Evolutionary conservation across 2,113 vertebrate genomes (phyloP), one percentile per base, ranked within the genome.

Genomic region (Pagrus major): DNA sequence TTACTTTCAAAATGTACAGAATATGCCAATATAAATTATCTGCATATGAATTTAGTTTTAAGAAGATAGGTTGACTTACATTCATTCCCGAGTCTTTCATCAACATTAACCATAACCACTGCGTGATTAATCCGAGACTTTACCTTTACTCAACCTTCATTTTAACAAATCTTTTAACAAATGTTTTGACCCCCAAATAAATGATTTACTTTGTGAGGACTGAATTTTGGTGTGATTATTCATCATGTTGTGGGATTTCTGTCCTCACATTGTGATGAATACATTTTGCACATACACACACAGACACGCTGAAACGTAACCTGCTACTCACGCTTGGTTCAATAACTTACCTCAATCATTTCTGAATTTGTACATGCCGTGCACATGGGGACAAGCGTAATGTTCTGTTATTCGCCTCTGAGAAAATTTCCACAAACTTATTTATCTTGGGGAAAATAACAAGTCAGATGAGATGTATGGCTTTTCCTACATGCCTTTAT

Each of bases 381-480:
- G 37, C 70, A 71, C 65, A 68, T 27, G 25, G 51, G 61, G 63
- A 61, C 61, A 51, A 61, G 27, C 4, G 0, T 63, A 66, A 73
- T 76, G 14, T 47, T 64, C n/a, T 58, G 23, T 1, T 18, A 6
- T 73, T 77, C 0, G 5, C 29, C 16, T 70, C 39, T 4, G 35
- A 74, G 59, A 33, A 47, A 31, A 69, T 72, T 66, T 68, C 23
- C 54, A 21, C 29, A 20, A 29, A 39, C 20, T 9, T 63, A 70
- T 86, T 83, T 52, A 16, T 78, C 63, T 44, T 44, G 31, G 39
- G 37, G 76, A 79, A 71, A 76, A 66, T 76, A 85, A 78, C 14
- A 16, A 46, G 47, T 61, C 29, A 29, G 47, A 65, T 35, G 51
- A 73, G 65, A 89, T 70, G 66, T 60, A 73, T 73, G 60, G 25